Conservation (phyloP, 1,140 invertebrate genomes). For the Ditylenchus dipsaci region DNA sequence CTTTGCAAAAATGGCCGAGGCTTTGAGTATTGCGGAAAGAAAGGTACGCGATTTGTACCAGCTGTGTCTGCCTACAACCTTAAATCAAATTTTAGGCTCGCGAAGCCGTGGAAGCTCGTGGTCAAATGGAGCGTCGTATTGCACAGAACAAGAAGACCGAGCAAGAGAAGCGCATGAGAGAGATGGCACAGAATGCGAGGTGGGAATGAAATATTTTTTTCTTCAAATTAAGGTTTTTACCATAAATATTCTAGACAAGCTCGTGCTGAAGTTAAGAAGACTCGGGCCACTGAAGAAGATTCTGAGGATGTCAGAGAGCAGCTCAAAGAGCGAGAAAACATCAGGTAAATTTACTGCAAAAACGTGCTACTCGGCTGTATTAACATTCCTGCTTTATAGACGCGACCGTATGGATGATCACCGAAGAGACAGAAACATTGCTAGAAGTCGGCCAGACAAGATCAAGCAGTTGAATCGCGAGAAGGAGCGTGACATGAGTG, state of each 20-base stretch:
- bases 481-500: conserved; percentile 91
- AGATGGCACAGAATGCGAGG: conserved; percentile 87
- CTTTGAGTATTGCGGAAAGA: conserved; percentile 92
- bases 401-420: conserved; percentile 45
- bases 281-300: conserved; percentile 40
- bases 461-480: conserved; percentile 75
- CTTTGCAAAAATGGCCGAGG: conserved; percentile 94
- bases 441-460: conserved; percentile 87
- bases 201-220: neutral
- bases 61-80: conserved; percentile 37
- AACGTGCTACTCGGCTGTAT: neutral
- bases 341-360: conserved; percentile 63
- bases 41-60: conserved; percentile 65
- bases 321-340: conserved; percentile 78
- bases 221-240: neutral
- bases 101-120: conserved; percentile 90
- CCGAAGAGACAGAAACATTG: conserved; percentile 75
- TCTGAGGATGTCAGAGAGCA: conserved; percentile 65
- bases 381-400: conserved; percentile 13
- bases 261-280: conserved; percentile 8
- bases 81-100: conserved; percentile 65
- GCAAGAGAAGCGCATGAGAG: conserved; percentile 87
- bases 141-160: conserved; percentile 97
- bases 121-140: conserved; percentile 88
- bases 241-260: conserved; percentile 6